A percentile compares a stretch with the other conserved stretches of the same genome.
phyloP scores from a whole-genome alignment of 2,888 invertebrate species.

The Perizoma flavofasciatum region DNA sequence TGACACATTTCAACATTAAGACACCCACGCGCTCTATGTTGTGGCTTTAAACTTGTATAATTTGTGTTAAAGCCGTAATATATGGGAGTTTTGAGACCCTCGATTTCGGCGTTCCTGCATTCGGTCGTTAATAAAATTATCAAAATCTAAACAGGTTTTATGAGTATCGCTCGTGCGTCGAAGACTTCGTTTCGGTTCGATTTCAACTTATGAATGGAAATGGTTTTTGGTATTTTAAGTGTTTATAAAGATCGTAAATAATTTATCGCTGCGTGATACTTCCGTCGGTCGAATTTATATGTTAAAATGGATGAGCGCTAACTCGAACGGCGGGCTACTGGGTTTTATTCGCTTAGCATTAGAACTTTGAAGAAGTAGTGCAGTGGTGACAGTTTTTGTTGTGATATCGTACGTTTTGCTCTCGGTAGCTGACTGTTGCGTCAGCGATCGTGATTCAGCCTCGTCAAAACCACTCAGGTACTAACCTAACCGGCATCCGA shows the following conservation, averaged over 20 bases:
- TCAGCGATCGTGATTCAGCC: conserved; percentile 70
- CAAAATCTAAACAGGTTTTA: conserved; percentile 83
- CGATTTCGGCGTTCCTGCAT: conserved; percentile 73
- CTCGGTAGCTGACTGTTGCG: conserved; percentile 56
- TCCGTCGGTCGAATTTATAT: conserved; percentile 77
- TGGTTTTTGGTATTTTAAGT: conserved; percentile 81
- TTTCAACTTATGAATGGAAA: conserved; percentile 78
- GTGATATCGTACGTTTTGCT: conserved; percentile 47
- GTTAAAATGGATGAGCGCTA: conserved; percentile 68
- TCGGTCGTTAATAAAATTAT: conserved; percentile 83
- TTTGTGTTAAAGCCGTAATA: conserved; percentile 83
- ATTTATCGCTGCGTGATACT: conserved; percentile 81
- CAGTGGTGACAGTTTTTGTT: conserved; percentile 48
- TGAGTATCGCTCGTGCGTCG: conserved; percentile 73
- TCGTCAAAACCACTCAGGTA: conserved; percentile 59
- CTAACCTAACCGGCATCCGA: conserved; percentile 50
- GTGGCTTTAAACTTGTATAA: conserved; percentile 82
- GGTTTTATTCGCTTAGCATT: conserved; percentile 61
- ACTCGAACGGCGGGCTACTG: conserved; percentile 69
- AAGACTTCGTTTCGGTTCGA: conserved; percentile 65
- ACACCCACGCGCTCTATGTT: conserved; percentile 80
- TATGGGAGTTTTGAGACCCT: conserved; percentile 78
- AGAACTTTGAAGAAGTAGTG: conserved; percentile 25
- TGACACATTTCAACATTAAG: conserved; percentile 82
- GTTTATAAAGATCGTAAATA: conserved; percentile 81